These are phyloP conservation scores for Melinaea marsaeus DNA, from an alignment of 2,888 invertebrate genomes.

Conservation along the genomic window DNA sequence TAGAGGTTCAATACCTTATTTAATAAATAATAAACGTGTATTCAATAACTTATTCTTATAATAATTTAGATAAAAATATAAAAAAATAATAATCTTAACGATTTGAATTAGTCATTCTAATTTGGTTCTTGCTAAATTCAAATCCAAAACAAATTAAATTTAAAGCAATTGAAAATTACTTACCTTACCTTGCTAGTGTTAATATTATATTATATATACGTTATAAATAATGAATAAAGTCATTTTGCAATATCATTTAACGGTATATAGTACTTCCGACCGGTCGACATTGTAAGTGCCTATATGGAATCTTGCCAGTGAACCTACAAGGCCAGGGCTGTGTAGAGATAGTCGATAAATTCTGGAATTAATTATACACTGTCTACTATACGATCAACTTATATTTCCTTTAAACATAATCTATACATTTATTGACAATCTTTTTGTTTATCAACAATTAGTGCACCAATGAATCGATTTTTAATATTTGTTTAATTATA, in stretches of 20 bases:
- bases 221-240: neutral
- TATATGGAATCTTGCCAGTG: slow-evolving; percentile 32
- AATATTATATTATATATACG: neutral
- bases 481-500: slow-evolving; percentile 14
- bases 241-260: slow-evolving; percentile 11
- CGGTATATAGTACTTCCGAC: slow-evolving; percentile 19
- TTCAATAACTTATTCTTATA: too few species aligned
- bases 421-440: too few species aligned
- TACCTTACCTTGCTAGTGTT: too few species aligned
- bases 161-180: too few species aligned
- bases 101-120: too few species aligned
- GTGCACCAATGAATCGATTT: slow-evolving; percentile 9
- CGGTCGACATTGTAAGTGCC: slow-evolving; percentile 31
- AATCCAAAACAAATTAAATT: too few species aligned
- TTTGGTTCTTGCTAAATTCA: neutral
- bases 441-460: neutral
- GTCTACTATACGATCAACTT: too few species aligned
- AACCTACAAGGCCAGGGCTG: slow-evolving; percentile 27
- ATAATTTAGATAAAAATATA: too few species aligned
- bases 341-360: slow-evolving; percentile 13
- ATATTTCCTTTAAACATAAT: too few species aligned
- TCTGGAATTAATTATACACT: neutral
- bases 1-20: too few species aligned
- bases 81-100: too few species aligned
- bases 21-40: too few species aligned